Evolutionary conservation across 1,140 invertebrate genomes (phyloP), one percentile per base, ranked within the genome.

Genomic region (Nomia melanderi): DNA sequence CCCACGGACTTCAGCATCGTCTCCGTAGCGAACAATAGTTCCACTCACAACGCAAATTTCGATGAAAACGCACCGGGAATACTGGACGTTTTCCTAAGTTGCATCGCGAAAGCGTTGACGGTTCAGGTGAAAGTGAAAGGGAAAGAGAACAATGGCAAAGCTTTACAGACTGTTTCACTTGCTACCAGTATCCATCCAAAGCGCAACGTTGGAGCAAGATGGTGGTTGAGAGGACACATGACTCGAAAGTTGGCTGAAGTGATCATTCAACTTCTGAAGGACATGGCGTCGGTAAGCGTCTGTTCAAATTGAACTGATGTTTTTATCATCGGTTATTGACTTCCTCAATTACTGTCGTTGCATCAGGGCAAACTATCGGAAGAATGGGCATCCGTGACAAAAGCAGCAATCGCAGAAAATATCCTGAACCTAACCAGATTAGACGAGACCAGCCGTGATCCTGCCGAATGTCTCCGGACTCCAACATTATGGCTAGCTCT

Each of bases 401-500:
- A 98, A 90, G 95, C 95, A 54, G 96, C 97, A n/a, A 96, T 99
- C 41, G 97, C 98, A 0, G 96, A 98, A 85, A 97, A 97, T 81
- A 97, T 99, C 79, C 88, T 98, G 36, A 96, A 96, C 88, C 91
- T 99, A 17, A 98, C 97, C 0, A 95, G 96, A 82, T 89, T 99
- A 27, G 94, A 95, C 75, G 97, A 98, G 83, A 92, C 93, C 50
- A 94, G 95, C 65, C 94, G 97, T 73, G 92, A 93, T 27, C 96
- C 97, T 0, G 92, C 94, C 44, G 93, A 95, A 71, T 98, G 97
- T 91, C 93, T 98, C 44, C 94, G 94, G 82, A 96, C 95, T 60
- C 96, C 97, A 3, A 96, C 96, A 23, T 92, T 99, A 11, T 99
- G 98, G 98, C 89, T 99, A 60, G 96, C 98, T 0, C 92, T 99